These are phyloP conservation scores for Melanerpes formicivorus DNA, from an alignment of 2,113 vertebrate genomes.

Conservation along the genomic window DNA sequence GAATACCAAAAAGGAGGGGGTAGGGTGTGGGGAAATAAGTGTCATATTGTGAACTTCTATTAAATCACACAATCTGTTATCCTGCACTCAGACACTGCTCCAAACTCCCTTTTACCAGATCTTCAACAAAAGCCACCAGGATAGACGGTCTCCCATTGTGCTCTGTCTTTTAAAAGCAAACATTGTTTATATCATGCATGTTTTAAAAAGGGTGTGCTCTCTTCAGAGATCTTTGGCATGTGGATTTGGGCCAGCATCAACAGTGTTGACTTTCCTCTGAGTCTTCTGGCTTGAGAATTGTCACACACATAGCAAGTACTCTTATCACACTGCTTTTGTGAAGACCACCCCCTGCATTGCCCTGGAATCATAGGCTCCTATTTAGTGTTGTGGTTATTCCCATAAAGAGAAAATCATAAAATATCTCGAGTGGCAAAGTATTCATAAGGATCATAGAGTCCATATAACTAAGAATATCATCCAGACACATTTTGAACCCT, in stretches of 20 bases:
- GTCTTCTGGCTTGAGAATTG: neutral
- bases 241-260: conserved; percentile 48
- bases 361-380: neutral
- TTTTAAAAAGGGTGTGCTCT: conserved; percentile 31
- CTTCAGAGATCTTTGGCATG: neutral
- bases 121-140: neutral
- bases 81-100: neutral
- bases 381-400: neutral
- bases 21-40: neutral
- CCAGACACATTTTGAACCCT: neutral
- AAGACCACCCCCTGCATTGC: neutral
- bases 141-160: neutral
- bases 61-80: neutral
- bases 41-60: neutral
- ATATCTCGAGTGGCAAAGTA: neutral
- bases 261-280: conserved; percentile 5
- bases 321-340: neutral
- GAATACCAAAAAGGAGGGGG: neutral
- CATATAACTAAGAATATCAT: neutral
- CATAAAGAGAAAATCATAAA: neutral
- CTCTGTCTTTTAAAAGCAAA: conserved; percentile 43
- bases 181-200: neutral
- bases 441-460: neutral
- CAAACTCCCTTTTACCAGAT: neutral
- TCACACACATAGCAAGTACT: neutral